phyloP scores from a whole-genome alignment of 2,888 invertebrate species.

The Chironomus tentans region DNA sequence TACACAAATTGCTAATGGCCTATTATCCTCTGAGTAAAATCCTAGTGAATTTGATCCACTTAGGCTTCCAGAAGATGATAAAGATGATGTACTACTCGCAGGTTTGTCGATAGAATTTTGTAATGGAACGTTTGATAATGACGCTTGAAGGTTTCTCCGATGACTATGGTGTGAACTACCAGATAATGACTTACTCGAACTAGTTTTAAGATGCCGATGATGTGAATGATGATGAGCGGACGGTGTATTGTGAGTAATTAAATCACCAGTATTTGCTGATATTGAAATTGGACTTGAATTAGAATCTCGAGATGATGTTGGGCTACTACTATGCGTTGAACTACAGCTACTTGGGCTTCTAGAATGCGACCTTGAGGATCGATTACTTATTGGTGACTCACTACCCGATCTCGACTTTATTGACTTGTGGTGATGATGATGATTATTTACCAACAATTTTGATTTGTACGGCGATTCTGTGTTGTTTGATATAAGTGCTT shows the following conservation, averaged over 20 bases:
- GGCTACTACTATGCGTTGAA: slow-evolving; percentile 36
- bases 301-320: slow-evolving; percentile 6
- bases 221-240: slow-evolving; percentile 20
- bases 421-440: slow-evolving; percentile 29
- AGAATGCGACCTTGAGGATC: slow-evolving; percentile 49
- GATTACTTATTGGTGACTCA: slow-evolving; percentile 39
- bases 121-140: slow-evolving; percentile 6
- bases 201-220: slow-evolving; percentile 6
- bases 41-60: slow-evolving; percentile 39
- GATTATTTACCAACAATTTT: slow-evolving; percentile 19
- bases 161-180: slow-evolving; percentile 2
- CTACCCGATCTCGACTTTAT: slow-evolving; percentile 46
- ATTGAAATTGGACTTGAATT: slow-evolving; percentile 12
- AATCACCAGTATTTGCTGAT: neutral
- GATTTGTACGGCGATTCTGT: slow-evolving; percentile 16
- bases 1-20: slow-evolving; percentile 83
- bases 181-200: slow-evolving; percentile 5
- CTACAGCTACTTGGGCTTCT: slow-evolving; percentile 44
- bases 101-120: slow-evolving; percentile 12
- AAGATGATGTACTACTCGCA: slow-evolving; percentile 19
- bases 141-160: slow-evolving; percentile 11
- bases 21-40: slow-evolving; percentile 45
- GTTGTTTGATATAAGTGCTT: neutral
- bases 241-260: slow-evolving; percentile 16
- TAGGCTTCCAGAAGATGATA: slow-evolving; percentile 27